phyloP scores from a whole-genome alignment of 2,113 vertebrate species.

The Notarius lentiginosus region DNA sequence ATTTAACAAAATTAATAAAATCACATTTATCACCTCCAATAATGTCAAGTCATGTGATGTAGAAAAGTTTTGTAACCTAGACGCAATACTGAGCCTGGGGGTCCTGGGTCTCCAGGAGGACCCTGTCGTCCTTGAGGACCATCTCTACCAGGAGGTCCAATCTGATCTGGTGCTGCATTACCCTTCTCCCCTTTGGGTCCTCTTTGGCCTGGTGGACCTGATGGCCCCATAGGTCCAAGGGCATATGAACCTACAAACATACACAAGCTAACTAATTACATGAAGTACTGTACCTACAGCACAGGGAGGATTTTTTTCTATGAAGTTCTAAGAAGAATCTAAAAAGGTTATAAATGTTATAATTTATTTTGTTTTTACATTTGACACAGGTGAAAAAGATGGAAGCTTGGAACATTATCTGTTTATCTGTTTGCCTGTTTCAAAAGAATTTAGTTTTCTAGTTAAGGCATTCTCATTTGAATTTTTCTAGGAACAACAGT shows the following conservation, averaged over 20 bases:
- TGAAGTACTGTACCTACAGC: background rate
- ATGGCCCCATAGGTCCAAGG: conserved; percentile 9
- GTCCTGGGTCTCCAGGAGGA: conserved; percentile 61
- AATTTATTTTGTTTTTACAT: background rate
- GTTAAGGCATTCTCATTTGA: background rate
- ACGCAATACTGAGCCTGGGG: background rate
- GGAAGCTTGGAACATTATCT: background rate
- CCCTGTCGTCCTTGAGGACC: conserved; percentile 58
- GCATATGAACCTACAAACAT: background rate
- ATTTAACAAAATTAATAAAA: background rate
- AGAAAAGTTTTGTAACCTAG: conserved; percentile 1
- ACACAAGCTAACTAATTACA: background rate
- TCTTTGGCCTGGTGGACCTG: background rate
- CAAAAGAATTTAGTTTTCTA: background rate
- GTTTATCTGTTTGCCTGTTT: background rate
- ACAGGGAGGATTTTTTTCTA: background rate
- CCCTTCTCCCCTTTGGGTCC: conserved; percentile 30
- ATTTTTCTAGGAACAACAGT: no score
- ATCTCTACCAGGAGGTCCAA: conserved; percentile 25
- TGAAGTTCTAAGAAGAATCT: background rate
- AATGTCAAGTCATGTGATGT: background rate
- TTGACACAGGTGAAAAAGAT: background rate
- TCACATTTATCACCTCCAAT: background rate
- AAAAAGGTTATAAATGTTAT: background rate
- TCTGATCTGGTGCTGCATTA: background rate